A percentile compares a stretch with the other conserved stretches of the same genome.
Conservation (phyloP, 35 echinoderm and acorn worm species). For the Chiridota heheva region DNA sequence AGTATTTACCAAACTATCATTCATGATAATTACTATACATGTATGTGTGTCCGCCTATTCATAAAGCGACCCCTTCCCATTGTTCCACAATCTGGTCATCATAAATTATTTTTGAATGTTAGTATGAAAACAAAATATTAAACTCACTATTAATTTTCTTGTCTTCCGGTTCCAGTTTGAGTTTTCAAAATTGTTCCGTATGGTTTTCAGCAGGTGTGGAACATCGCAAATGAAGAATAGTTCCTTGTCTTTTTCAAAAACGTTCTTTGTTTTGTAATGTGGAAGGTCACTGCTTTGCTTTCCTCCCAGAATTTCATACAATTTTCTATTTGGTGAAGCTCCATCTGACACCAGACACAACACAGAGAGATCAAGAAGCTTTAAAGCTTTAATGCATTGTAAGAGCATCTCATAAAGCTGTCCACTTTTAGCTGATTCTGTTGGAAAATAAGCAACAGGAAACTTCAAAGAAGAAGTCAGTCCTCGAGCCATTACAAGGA, state of each 20-base stretch:
- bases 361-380: constrained; percentile 24
- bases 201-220: constrained; percentile 23
- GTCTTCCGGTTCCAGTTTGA: constrained; percentile 12
- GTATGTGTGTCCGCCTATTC: not conserved
- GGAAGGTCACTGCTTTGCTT: no score
- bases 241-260: not conserved
- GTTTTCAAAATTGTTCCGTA: constrained; percentile 25
- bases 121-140: not conserved
- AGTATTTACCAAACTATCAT: not conserved
- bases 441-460: constrained; percentile 41
- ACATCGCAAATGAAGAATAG: constrained; percentile 35
- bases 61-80: not conserved
- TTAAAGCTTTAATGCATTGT: not conserved
- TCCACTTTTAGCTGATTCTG: not conserved
- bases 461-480: constrained; percentile 8
- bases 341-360: constrained; percentile 13
- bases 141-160: constrained; percentile 29
- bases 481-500: constrained; percentile 38
- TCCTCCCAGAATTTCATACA: constrained; percentile 13
- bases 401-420: constrained; percentile 13
- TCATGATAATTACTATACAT: no score
- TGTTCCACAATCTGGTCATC: no score
- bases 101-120: not conserved
- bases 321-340: constrained; percentile 24
- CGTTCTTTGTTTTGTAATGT: constrained; percentile 9